Conservation (phyloP, 2,113 vertebrate species). For the Cyphomyrus plagiostoma region DNA sequence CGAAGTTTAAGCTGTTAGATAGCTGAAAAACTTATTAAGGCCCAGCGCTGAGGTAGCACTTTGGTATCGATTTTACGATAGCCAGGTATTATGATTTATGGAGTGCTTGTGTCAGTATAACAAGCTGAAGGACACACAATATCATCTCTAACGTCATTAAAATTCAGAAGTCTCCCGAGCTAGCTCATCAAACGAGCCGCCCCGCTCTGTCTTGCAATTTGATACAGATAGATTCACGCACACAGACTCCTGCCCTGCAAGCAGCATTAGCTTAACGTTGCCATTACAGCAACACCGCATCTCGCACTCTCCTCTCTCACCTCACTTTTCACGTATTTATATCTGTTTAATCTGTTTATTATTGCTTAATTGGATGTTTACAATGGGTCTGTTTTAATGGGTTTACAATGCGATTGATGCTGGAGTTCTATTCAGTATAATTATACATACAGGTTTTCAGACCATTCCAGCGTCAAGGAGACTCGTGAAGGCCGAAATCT, state of each 20-base stretch:
- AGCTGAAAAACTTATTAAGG: conserved; percentile 94
- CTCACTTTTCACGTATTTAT: conserved; percentile 1
- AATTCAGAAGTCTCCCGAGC: conserved; percentile 99
- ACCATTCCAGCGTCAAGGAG: conserved; percentile 41
- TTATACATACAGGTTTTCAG: conserved; percentile 51
- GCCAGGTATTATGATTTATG: conserved; percentile 99
- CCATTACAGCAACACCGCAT: neutral
- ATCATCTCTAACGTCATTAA: conserved; percentile 99
- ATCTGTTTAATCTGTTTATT: conserved; percentile 7
- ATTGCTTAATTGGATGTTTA: conserved; percentile 8
- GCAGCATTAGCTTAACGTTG: neutral
- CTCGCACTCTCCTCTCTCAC: neutral
- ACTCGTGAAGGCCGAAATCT: conserved; percentile 46
- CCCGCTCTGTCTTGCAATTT: conserved; percentile 77
- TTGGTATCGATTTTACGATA: conserved; percentile 99
- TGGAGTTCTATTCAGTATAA: conserved; percentile 17
- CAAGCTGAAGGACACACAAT: conserved; percentile 99
- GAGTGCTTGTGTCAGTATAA: conserved; percentile 99
- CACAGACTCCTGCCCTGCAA: neutral
- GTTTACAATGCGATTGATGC: conserved; percentile 11
- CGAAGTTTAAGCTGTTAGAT: conserved; percentile 95
- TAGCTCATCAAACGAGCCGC: conserved; percentile 84
- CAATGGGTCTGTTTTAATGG: neutral
- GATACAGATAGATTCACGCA: conserved; percentile 35
- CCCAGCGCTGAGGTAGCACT: conserved; percentile 98